Base-by-base conservation (phyloP, 53 echinoderm and acorn worm genomes). In the Echinometra lucunter region DNA sequence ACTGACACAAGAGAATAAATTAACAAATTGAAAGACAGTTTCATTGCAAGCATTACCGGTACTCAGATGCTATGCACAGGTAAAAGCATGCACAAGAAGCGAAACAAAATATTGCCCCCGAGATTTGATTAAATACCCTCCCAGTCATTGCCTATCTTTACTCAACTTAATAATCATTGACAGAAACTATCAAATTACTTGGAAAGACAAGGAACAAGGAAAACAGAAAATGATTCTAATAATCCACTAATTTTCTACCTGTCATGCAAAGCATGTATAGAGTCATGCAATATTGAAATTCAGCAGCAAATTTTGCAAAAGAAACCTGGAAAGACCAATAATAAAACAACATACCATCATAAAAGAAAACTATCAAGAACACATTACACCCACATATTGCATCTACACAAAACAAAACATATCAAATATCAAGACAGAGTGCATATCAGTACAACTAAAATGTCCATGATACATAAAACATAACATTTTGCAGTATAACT, bases 241-340 rank as follows among this genome's bases (percentile, higher is more conserved):
- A 85, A 19, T 85, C 49, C 2, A 49, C 25, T n/a, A 6, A 19
- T 49, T 85, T 18, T n/a, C 85, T 85, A 85, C 45, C 30, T 3
- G n/a, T n/a, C n/a, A n/a, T 28, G 45, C 49, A 85, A 85, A 49
- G 85, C 85, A 85, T 47, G 44, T 13, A 81, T 45, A 85, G 85
- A 28, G 47, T 28, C 49, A 49, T 11, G 85, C 85, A 12, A 85
- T 49, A 28, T 49, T 13, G 0, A 30, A 45, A 85, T 85, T 85
- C 85, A 85, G 85, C 85, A 85, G 85, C 85, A 85, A 45, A 85
- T 27, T 85, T 85, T 85, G 45, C 35, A 47, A 78, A 19, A 28
- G 85, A 85, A 28, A 49, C 85, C 34, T 9, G 19, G 85, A 85
- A 85, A 85, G 85, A 45, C 85, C 85, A 85, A 85, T 13, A 9